Evolutionary conservation across 2,797 vertebrate genomes (phyloP).

Genomic region (Parotocinclus haroldoi): DNA sequence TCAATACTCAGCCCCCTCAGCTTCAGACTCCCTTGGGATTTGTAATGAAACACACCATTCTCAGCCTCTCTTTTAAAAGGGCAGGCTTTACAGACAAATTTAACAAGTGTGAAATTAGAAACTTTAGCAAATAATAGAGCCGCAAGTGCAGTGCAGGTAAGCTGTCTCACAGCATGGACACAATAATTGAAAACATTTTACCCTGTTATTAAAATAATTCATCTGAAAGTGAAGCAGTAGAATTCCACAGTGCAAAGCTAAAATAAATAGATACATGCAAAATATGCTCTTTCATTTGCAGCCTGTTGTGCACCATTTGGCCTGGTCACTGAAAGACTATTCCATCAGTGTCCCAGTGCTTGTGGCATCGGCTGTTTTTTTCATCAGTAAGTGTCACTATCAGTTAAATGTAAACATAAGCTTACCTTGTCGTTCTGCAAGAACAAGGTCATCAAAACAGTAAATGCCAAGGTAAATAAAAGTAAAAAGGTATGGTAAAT

Average conservation of each 20-base stretch:
- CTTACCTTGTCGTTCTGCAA: slow-evolving; percentile 7
- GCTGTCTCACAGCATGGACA: slow-evolving; percentile 49
- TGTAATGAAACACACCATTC: slow-evolving; percentile 62
- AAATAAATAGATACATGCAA: slow-evolving; percentile 41
- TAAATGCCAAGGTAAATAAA: slow-evolving; percentile 30
- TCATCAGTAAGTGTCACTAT: slow-evolving; percentile 9
- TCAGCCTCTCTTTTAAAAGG: slow-evolving; percentile 66
- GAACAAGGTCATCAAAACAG: slow-evolving; percentile 35
- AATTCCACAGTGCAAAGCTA: slow-evolving; percentile 11
- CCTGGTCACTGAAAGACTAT: background rate
- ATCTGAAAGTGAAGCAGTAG: slow-evolving; percentile 38
- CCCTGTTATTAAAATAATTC: slow-evolving; percentile 50
- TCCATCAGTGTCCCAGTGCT: background rate
- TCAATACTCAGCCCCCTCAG: background rate
- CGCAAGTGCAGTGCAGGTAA: slow-evolving; percentile 42
- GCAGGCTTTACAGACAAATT: slow-evolving; percentile 70
- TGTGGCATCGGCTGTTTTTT: background rate
- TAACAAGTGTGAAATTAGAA: slow-evolving; percentile 81
- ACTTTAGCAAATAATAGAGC: slow-evolving; percentile 65
- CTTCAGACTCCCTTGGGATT: slow-evolving; percentile 14
- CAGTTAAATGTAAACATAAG: slow-evolving; percentile 15
- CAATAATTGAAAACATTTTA: slow-evolving; percentile 71
- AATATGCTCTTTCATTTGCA: slow-evolving; percentile 29
- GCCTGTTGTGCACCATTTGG: slow-evolving; percentile 27
- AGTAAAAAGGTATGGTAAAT: no score